A percentile compares a stretch with the other conserved stretches of the same genome.
Conservation (phyloP, 2,797 vertebrate species). For the Eurystomus glaucurus region DNA sequence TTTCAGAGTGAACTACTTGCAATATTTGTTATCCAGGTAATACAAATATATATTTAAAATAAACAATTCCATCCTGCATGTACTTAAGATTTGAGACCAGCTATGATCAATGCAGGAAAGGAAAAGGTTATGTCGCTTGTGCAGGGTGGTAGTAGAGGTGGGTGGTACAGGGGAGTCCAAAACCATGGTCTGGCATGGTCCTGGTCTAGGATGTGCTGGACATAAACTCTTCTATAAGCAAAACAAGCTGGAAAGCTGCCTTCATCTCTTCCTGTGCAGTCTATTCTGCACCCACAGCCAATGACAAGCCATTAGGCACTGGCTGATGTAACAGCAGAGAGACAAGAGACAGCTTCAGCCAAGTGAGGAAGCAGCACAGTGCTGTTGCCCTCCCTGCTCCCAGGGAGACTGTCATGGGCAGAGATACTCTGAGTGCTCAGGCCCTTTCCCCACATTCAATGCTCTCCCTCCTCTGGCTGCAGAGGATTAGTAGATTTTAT, state of each 20-base stretch:
- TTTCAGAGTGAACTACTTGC: constrained; percentile 89
- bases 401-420: fast-evolving
- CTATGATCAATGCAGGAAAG: background rate
- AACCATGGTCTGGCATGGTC: background rate
- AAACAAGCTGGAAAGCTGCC: background rate
- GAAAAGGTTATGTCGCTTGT: background rate
- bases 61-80: background rate
- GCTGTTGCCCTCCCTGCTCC: background rate
- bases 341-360: background rate
- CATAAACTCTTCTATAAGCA: background rate
- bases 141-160: background rate
- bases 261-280: background rate
- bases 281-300: background rate
- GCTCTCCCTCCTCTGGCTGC: background rate
- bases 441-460: fast-evolving
- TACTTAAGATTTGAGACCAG: background rate
- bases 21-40: constrained; percentile 90
- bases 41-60: background rate
- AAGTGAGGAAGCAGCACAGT: fast-evolving
- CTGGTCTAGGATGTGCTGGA: background rate
- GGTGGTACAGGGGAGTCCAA: background rate
- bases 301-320: background rate
- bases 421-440: background rate
- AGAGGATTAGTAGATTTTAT: background rate
- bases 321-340: background rate